These are phyloP conservation scores for Peucedramus taeniatus DNA, from an alignment of 2,113 vertebrate species.

Conservation along the genomic window DNA sequence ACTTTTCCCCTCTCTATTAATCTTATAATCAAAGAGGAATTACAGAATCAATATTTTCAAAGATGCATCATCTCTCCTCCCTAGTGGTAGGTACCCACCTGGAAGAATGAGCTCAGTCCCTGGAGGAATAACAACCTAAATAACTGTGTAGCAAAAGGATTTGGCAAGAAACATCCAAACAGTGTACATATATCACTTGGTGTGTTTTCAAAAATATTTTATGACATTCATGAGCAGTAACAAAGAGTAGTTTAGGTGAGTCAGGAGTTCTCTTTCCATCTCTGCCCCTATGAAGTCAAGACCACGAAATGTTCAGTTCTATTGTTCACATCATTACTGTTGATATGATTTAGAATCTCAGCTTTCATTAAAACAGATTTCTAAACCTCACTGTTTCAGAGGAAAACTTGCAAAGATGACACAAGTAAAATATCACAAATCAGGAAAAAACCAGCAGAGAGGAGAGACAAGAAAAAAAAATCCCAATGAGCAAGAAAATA, in stretches of 20 bases:
- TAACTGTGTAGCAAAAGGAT: background rate
- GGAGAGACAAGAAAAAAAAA: background rate
- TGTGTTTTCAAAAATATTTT: background rate
- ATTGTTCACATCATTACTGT: background rate
- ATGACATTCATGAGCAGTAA: background rate
- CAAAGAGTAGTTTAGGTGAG: background rate
- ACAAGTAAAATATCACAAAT: background rate
- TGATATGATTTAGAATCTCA: background rate
- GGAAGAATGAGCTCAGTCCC: background rate
- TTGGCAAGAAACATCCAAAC: background rate
- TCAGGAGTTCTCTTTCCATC: background rate
- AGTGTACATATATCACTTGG: background rate
- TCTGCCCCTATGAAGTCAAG: background rate
- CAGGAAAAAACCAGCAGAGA: background rate
- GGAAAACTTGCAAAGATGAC: background rate
- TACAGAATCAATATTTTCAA: background rate
- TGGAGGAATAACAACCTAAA: background rate
- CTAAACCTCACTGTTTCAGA: background rate
- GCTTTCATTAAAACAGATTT: background rate
- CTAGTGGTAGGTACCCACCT: background rate
- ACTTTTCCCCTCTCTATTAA: fast-evolving
- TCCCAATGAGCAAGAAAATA: background rate
- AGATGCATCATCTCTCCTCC: background rate
- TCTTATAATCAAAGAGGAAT: background rate
- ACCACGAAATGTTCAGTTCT: background rate